Base-by-base conservation (phyloP, 2,113 vertebrate genomes). In the Lepidothrix coronata region DNA sequence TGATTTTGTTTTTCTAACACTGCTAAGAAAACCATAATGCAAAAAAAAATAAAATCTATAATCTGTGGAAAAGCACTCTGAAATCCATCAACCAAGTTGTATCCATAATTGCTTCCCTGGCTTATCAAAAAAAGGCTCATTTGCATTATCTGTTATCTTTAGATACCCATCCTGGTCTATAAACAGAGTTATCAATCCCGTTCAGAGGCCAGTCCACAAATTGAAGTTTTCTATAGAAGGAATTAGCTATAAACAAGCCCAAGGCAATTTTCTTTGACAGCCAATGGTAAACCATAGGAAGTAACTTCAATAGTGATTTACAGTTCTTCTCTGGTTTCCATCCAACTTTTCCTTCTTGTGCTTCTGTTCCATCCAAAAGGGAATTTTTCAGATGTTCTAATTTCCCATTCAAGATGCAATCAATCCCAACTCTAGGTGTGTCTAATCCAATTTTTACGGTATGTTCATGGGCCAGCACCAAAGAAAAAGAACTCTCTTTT, bases 331-430 rank as follows among this genome's bases (percentile, higher is more conserved):
- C 96, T 96, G 91, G 95, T 98, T 97, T 98, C 97, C 96, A 97
- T 96, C 97, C 97, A 98, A 96, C 93, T 97, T 97, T 95, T 97
- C 97, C 95, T 97, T 97, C 96, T 96, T 90, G 85, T 88, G 89
- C 95, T 97, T 77, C 95, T 96, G 91, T 87, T 96, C 91, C 86
- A 96, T 95, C 90, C 95, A 95, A 96, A 97, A 96, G 87, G 79
- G 96, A 96, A 97, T 97, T 97, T 97, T 97, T 96, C 96, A 97
- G 94, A 95, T 97, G 94, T 93, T 98, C 97, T 97, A 95, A 97
- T 97, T 97, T 97, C 96, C 97, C 96, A 97, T 96, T 97, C 96
- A 96, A 97, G 97, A 96, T 97, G 93, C 96, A 97, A 97, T 98
- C 96, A 96, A 96, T 97, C 92, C 95, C 95, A 95, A 96, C 89